Evolutionary conservation across 1,140 invertebrate genomes (phyloP).

Genomic region (Tribolium castaneum): DNA sequence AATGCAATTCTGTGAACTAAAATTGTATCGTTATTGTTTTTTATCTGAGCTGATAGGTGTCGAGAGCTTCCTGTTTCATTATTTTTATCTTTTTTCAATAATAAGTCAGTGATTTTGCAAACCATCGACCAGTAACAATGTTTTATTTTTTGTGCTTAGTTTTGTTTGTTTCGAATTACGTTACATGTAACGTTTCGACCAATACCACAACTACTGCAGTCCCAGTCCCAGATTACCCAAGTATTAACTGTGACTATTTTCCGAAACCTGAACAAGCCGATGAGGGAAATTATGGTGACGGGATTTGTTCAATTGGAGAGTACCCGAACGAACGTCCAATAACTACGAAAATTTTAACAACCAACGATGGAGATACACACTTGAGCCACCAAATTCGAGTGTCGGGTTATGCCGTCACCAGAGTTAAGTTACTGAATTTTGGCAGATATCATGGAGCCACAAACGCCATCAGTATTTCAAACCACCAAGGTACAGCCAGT

Average conservation of each 20-base stretch:
- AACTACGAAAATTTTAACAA: not conserved
- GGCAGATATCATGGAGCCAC: conserved; percentile 4
- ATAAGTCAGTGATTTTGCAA: too few relatives aligned
- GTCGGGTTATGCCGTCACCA: not conserved
- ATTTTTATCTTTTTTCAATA: too few relatives aligned
- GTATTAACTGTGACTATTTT: not conserved
- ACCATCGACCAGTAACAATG: not conserved
- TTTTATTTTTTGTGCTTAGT: not conserved
- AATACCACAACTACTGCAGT: not conserved
- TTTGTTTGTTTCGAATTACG: not conserved
- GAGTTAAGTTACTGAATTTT: not conserved
- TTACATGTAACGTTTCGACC: too few relatives aligned
- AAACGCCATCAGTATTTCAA: not conserved
- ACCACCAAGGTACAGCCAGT: not conserved
- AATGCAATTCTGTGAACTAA: too few relatives aligned
- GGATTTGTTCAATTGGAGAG: not conserved
- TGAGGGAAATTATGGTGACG: conserved; percentile 8
- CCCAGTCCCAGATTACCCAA: not conserved
- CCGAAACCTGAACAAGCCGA: not conserved
- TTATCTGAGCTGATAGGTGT: too few relatives aligned
- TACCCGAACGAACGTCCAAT: not conserved
- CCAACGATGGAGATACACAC: not conserved
- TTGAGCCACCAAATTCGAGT: not conserved
- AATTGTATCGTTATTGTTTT: too few relatives aligned
- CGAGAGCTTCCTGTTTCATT: too few relatives aligned